A percentile compares a stretch with the other conserved stretches of the same genome.
phyloP scores from a whole-genome alignment of 2,888 invertebrate species.

The Pristionchus arcanus region DNA sequence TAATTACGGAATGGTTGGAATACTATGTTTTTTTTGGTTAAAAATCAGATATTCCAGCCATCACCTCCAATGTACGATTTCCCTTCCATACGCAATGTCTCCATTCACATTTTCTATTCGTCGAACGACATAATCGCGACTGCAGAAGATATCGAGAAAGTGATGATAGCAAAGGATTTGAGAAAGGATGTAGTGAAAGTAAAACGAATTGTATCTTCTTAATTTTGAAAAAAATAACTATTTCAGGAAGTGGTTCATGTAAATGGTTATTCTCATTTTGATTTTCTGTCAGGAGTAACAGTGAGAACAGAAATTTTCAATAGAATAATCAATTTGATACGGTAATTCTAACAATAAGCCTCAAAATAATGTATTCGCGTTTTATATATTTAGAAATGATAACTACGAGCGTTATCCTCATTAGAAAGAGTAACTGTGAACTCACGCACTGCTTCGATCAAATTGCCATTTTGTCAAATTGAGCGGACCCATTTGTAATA shows the following conservation, averaged over 20 bases:
- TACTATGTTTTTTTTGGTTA: neutral
- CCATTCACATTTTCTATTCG: conserved; percentile 33
- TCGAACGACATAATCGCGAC: conserved; percentile 1
- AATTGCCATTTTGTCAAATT: too few relatives aligned
- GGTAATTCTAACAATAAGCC: neutral
- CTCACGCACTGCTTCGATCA: too few relatives aligned
- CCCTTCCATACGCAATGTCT: neutral
- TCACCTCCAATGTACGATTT: conserved; percentile 28
- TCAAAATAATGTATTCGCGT: neutral
- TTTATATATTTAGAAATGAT: neutral
- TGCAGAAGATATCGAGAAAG: neutral
- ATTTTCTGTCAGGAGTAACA: neutral
- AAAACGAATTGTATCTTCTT: neutral
- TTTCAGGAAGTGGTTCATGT: neutral
- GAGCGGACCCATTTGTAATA: too few relatives aligned
- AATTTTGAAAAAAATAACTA: neutral
- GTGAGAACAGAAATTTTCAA: neutral
- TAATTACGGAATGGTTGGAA: neutral
- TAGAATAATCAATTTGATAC: neutral
- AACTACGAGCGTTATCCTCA: too few relatives aligned
- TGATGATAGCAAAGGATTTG: neutral
- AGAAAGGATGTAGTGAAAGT: neutral
- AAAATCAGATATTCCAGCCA: neutral
- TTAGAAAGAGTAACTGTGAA: too few relatives aligned
- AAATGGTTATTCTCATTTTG: neutral